phyloP scores from a whole-genome alignment of 2,113 vertebrate genomes.

The Balaenoptera acutorostrata region DNA sequence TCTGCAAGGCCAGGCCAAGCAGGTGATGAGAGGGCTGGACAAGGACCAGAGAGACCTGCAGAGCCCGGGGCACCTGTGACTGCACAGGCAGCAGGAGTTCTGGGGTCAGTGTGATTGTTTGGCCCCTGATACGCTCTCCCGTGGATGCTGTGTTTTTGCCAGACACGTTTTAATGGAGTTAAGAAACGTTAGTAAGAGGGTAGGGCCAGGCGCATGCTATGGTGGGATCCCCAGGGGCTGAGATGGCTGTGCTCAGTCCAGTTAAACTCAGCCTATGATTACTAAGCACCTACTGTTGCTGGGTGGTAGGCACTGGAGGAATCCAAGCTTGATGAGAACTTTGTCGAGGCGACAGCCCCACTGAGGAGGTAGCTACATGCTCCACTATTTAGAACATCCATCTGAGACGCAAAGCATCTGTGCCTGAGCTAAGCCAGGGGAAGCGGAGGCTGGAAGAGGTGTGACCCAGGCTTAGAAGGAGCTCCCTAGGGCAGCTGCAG shows the following conservation, averaged over 20 bases:
- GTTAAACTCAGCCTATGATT: background rate
- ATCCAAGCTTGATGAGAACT: background rate
- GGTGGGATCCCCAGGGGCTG: background rate
- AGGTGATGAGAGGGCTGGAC: background rate
- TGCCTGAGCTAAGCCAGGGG: background rate
- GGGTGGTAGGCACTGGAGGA: too few relatives aligned
- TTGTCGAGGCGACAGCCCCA: background rate
- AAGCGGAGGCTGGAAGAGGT: background rate
- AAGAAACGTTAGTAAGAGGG: background rate
- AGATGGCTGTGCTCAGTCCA: background rate
- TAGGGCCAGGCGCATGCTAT: background rate
- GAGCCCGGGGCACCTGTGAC: background rate
- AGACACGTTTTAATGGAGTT: too few relatives aligned
- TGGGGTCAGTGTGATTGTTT: background rate
- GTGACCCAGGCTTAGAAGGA: background rate
- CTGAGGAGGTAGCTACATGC: rapidly evolving
- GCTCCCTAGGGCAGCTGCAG: background rate
- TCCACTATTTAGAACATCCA: background rate
- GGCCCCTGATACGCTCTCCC: background rate
- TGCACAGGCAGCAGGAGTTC: background rate
- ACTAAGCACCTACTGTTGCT: background rate
- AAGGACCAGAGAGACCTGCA: background rate
- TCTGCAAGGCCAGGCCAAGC: background rate
- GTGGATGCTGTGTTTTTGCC: background rate
- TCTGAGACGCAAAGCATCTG: background rate